Percentiles rank a stretch among this genome's conserved stretches.
Conservation (phyloP, 2,113 vertebrate species). For the Hemiscyllium ocellatum region DNA sequence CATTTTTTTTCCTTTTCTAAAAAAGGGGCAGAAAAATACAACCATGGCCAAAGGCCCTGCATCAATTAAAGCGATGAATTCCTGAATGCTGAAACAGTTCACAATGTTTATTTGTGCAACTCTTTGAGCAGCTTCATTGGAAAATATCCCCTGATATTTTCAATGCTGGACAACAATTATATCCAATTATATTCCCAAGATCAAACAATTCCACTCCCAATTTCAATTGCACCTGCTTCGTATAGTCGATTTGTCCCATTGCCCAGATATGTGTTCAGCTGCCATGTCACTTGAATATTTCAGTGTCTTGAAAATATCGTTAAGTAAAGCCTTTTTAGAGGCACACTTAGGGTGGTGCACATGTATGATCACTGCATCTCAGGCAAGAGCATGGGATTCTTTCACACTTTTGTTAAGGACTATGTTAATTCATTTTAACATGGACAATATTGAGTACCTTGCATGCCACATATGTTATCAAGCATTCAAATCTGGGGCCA, state of each 20-base stretch:
- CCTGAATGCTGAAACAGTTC: background rate
- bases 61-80: background rate
- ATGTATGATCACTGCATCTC: background rate
- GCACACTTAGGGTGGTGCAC: background rate
- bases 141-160: background rate
- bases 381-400: background rate
- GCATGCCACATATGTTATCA: background rate
- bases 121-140: background rate
- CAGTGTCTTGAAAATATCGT: no score
- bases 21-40: background rate
- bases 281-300: background rate
- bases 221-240: background rate
- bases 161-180: constrained; percentile 3
- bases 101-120: background rate
- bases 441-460: background rate
- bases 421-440: background rate
- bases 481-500: background rate
- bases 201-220: background rate
- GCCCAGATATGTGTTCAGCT: background rate
- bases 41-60: background rate
- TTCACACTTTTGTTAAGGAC: background rate
- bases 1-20: background rate
- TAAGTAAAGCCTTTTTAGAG: background rate
- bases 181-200: background rate
- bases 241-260: background rate